Conservation (phyloP, 2,888 invertebrate genomes). For the Aquatica leii region DNA sequence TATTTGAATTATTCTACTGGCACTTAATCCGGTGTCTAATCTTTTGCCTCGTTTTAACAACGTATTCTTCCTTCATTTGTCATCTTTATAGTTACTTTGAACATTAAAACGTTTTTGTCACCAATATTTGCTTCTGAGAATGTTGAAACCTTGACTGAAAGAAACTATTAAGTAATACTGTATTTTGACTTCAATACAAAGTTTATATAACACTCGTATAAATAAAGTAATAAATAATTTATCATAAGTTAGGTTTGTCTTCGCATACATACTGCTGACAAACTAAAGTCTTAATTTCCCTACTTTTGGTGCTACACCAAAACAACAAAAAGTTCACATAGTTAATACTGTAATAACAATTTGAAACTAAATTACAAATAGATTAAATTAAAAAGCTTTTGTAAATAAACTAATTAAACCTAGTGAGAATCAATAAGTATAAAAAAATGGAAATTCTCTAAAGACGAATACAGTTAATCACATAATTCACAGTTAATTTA, state of each 20-base stretch:
- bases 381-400: neutral
- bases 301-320: neutral
- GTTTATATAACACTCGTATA: no score
- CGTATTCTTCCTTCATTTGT: no score
- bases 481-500: conserved; percentile 46
- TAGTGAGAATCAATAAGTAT: conserved; percentile 11
- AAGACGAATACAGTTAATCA: neutral
- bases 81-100: no score
- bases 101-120: no score
- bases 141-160: no score
- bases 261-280: no score
- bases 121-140: no score
- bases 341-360: conserved; percentile 4
- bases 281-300: no score
- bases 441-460: neutral
- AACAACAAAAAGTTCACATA: neutral
- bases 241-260: neutral
- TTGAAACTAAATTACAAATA: neutral
- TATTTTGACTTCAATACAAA: conserved; percentile 6
- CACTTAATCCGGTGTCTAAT: no score
- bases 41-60: no score
- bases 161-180: conserved; percentile 9
- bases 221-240: neutral
- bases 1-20: no score
- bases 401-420: neutral